Base-by-base conservation (phyloP, 2,113 vertebrate species). In the Melanerpes formicivorus region DNA sequence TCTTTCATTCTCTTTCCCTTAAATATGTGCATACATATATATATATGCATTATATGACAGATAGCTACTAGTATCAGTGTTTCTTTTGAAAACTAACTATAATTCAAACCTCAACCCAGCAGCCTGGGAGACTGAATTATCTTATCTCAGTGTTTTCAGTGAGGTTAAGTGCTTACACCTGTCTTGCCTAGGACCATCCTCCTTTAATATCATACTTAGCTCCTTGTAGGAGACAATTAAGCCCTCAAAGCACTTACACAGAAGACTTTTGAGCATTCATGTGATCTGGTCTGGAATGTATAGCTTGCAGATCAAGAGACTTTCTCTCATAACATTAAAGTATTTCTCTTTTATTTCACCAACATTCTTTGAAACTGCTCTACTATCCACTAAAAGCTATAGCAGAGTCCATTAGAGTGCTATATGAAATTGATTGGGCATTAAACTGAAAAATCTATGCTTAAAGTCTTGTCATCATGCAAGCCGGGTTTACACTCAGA, bases 361-460 rank as follows among this genome's bases (percentile, higher is more conserved):
- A 83, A 22, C 18, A 71, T 48, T 71, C 62, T 50, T 93, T 90
- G 73, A 69, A 94, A 78, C 50, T 55, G 73, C 29, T 93, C 11
- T 30, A 78, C 34, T 65, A 27, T 54, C 16, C 50, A 65, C 58
- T 83, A 66, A 90, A 82, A 91, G 21, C 29, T 44, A 27, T 7
- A 73, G 58, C 7, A 84, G 54, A 95, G 76, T 86, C 66, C 79
- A 92, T 89, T 96, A 89, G 78, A 82, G 23, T 82, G 81, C 64
- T 72, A 65, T 46, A 71, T 72, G 72, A 94, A 92, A 85, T 62
- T 87, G 62, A 85, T 30, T 89, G 72, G 40, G 62, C 82, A 83
- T 85, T 89, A 96, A 90, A 94, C 80, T 76, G 54, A 95, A 95
- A 95, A 94, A 91, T 75, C 65, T 80, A n/a, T 87, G 12, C 85